Base-by-base conservation (phyloP, 1,140 invertebrate species). In the Rhyacophila brunnea region DNA sequence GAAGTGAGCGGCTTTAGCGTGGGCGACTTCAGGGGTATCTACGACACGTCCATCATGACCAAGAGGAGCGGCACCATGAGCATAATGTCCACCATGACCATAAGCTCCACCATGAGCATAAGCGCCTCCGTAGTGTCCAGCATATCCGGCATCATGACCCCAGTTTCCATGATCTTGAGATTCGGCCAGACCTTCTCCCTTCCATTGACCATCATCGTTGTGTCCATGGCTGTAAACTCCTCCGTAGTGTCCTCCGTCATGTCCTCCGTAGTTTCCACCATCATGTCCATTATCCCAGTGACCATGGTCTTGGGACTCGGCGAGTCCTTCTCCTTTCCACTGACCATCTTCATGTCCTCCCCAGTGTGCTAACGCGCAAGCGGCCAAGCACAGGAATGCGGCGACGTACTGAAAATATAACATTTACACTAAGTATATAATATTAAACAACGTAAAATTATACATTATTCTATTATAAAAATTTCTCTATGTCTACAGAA, bases 11-110 rank as follows among this genome's bases (percentile, higher is more conserved):
- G 73, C 73, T 47, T 73, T 73, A 42, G 74, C 74, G 60, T 77
- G 74, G 1, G 74, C 73, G 66, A 75, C 74, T 60, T 77, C 74
- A 47, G 74, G 73, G 47, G 74, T 75, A 45, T 75, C 74, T 44
- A 72, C 72, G 32, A 74, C 71, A 59, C 72, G 73, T 1, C 72
- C 73, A 13, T 49, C 47, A 35, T 49, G 47, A 7, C 19, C 47
- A 2, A 49, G 11, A 49, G 73, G 73, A 13, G 68, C 70, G 28
- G 47, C 47, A 4, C 47, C 47, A 47, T 68, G 68, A 54, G 64
- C 66, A 36, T 68, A 66, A 18, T 28, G 15, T 44, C 68, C 43
- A 5, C 23, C 23, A 9, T 28, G 23, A 11, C 43, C 43, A 11
- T 45, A 45, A 19, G 10, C n/a, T 17, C 43, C 43, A 19, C n/a